A percentile compares a stretch with the other conserved stretches of the same genome.
phyloP scores from a whole-genome alignment of 2,797 vertebrate species.

The Pantherophis vulpinus region DNA sequence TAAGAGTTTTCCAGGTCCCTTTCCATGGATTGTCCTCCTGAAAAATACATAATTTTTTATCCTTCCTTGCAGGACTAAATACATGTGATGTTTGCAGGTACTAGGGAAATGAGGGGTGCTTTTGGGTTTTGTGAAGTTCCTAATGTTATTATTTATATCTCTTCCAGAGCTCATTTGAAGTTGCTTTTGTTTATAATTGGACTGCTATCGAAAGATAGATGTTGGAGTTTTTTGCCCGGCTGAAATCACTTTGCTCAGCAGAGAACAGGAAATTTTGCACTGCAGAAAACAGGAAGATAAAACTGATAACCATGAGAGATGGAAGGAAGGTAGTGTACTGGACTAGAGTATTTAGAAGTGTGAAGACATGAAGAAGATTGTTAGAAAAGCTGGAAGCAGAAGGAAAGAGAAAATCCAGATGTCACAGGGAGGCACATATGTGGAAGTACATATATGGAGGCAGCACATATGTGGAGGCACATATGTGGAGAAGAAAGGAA shows the following conservation, averaged over 20 bases:
- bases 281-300: neutral
- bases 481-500: neutral
- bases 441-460: neutral
- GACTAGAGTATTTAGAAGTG: neutral
- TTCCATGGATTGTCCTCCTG: neutral
- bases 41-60: neutral
- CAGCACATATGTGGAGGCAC: neutral
- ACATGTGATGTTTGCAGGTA: neutral
- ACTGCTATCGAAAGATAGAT: neutral
- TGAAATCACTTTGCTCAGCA: neutral
- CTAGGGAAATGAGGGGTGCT: neutral
- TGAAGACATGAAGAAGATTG: neutral
- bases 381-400: neutral
- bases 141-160: neutral
- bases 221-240: neutral
- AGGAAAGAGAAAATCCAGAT: neutral
- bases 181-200: neutral
- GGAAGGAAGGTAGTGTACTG: neutral
- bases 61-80: neutral
- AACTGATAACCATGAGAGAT: neutral
- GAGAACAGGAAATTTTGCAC: neutral
- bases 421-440: neutral
- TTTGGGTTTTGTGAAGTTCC: neutral
- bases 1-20: neutral
- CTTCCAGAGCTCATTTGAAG: neutral